Conservation (phyloP, 92 coral and sea anemone species). For the Porites lobata region DNA sequence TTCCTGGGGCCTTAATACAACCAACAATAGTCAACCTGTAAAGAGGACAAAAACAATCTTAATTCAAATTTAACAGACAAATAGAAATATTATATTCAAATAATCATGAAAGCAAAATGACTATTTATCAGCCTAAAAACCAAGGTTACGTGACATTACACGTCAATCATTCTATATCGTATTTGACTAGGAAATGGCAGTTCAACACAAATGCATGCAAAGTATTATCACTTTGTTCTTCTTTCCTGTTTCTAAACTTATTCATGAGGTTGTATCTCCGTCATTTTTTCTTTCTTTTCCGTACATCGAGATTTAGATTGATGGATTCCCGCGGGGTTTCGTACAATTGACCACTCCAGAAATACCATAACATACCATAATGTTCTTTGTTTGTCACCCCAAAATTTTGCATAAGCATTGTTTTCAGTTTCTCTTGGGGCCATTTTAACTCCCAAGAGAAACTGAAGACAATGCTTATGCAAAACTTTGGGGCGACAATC, state of each 20-base stretch:
- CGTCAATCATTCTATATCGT: conserved; percentile 14
- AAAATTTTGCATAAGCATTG: too few species aligned
- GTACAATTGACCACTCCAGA: too few species aligned
- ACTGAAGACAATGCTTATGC: too few species aligned
- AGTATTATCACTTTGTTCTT: background rate
- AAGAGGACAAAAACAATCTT: too few species aligned
- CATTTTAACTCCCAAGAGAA: too few species aligned
- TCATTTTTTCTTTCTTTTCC: conserved; percentile 1
- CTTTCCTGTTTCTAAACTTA: conserved; percentile 3
- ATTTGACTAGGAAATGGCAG: background rate
- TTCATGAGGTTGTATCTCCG: background rate
- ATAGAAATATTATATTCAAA: background rate
- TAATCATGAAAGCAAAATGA: background rate
- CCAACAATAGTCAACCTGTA: background rate
- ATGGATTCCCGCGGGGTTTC: background rate
- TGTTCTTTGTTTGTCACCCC: too few species aligned
- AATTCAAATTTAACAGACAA: background rate
- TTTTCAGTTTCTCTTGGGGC: too few species aligned
- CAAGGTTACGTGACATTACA: conserved; percentile 18
- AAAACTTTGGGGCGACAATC: too few species aligned
- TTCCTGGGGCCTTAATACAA: background rate
- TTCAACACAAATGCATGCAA: background rate
- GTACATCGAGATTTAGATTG: conserved; percentile 3
- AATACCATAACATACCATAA: too few species aligned
- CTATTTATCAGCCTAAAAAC: background rate